phyloP scores from a whole-genome alignment of 2,113 vertebrate species.

The Halcyon malimbica region DNA sequence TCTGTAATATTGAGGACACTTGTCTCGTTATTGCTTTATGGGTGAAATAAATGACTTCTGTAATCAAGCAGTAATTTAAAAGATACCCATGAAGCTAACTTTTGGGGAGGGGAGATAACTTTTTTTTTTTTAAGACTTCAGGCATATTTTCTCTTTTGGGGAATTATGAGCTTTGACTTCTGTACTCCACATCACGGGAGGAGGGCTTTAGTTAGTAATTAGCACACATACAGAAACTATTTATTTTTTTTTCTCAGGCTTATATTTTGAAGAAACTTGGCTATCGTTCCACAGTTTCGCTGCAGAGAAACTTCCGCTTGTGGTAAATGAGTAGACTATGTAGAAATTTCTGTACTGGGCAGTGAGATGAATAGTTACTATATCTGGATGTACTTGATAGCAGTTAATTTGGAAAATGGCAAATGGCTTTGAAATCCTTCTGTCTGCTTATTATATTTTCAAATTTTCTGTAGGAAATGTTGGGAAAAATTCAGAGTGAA shows the following conservation, averaged over 20 bases:
- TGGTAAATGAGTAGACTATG: neutral
- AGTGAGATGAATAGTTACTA: neutral
- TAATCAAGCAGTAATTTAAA: neutral
- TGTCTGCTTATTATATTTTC: neutral
- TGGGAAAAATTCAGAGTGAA: neutral
- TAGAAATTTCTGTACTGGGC: neutral
- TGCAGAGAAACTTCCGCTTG: neutral
- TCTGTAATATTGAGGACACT: neutral
- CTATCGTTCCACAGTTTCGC: accelerated
- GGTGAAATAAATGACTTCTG: neutral
- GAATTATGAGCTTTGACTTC: neutral
- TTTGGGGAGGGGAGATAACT: neutral
- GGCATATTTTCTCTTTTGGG: neutral
- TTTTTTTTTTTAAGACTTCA: neutral
- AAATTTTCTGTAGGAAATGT: neutral
- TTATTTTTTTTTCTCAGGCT: neutral
- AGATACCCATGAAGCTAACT: neutral
- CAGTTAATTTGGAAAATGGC: neutral
- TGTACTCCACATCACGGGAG: neutral
- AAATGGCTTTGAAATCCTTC: neutral
- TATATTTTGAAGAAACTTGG: neutral
- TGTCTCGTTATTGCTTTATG: neutral
- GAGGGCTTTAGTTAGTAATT: neutral
- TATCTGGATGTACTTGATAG: neutral
- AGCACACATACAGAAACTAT: neutral